Evolutionary conservation across 1,140 invertebrate species (phyloP), one percentile per base, ranked within the genome.

Genomic region (Drosophila orena): DNA sequence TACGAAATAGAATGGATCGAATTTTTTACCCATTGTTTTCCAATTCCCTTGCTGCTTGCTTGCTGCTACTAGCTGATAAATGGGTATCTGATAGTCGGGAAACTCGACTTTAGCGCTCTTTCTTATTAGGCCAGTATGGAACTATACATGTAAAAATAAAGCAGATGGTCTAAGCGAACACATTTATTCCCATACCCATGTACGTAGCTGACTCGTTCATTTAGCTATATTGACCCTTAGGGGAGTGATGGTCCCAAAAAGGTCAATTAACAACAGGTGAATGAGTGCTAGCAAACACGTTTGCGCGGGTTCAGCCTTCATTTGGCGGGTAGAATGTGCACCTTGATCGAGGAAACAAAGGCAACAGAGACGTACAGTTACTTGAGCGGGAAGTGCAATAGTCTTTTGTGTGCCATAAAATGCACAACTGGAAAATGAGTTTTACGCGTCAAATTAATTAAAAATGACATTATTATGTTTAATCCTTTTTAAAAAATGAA

Each of bases 241-340:
- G 24, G 59, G 44, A 68, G 57, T 57, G 38, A 58, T 47, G 62
- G 43, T 43, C 55, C 40, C 27, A 53, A 81, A 79, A 88, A 86
- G 81, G 81, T 86, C 79, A 89, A 89, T 90, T 89, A 89, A 80
- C 69, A 89, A 90, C 84, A 89, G 84, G 84, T 89, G 84, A 89
- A 62, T 59, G 53, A 73, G 68, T 49, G 52, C 42, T 38, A 49
- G 42, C 35, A 60, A 54, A 17, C 37, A 42, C 53, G 40, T 64
- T 77, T 64, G 68, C 71, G 81, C 72, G 81, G 64, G 38, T 34
- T 68, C 34, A n/a, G 11, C 17, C 42, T 46, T 46, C 17, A 14
- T 10, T n/a, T 43, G 59, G 38, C 50, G 38, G 24, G 20, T 34
- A 17, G n/a, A 8, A 17, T 12, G 27, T n/a, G 22, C 49, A 62